Percentiles rank a stretch among this genome's conserved stretches.
Conservation (phyloP, 2,113 vertebrate species). For the Damaliscus lunatus region DNA sequence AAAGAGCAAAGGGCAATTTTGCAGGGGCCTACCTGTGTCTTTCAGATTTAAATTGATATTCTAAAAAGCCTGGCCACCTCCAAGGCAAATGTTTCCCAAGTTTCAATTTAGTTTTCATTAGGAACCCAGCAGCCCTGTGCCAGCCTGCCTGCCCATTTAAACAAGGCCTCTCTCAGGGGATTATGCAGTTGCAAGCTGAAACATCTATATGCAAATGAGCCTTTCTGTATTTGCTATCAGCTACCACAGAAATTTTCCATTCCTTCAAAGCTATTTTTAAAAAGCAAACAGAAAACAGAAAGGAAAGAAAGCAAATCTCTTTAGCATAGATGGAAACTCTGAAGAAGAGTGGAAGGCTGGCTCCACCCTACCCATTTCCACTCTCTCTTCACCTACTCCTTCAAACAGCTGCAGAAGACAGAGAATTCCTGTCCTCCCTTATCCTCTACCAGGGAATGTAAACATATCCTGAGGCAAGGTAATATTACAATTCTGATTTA, state of each 20-base stretch:
- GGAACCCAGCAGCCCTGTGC: slow-evolving; percentile 69
- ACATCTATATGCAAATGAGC: slow-evolving; percentile 86
- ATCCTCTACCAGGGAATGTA: not conserved
- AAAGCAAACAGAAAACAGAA: not conserved
- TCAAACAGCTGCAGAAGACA: not conserved
- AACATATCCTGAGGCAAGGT: slow-evolving; percentile 43
- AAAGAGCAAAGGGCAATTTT: slow-evolving; percentile 57
- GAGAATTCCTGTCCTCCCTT: not conserved
- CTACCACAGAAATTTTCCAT: slow-evolving; percentile 81
- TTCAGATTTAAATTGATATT: slow-evolving; percentile 74
- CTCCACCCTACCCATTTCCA: not conserved
- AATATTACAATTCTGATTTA: slow-evolving; percentile 49
- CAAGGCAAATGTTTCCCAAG: slow-evolving; percentile 75
- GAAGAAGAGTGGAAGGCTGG: slow-evolving; percentile 55
- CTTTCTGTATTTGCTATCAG: slow-evolving; percentile 78
- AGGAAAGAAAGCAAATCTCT: slow-evolving; percentile 36
- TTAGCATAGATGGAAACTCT: slow-evolving; percentile 56
- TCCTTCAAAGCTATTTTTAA: slow-evolving; percentile 59
- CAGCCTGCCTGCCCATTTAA: slow-evolving; percentile 81
- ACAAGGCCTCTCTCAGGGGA: slow-evolving; percentile 79
- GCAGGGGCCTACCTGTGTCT: slow-evolving; percentile 38
- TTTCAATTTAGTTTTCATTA: slow-evolving; percentile 85
- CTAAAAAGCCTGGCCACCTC: slow-evolving; percentile 70
- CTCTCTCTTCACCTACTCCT: not conserved
- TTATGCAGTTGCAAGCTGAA: slow-evolving; percentile 76